A percentile compares a stretch with the other conserved stretches of the same genome.
Conservation (phyloP, 2,888 invertebrate species). For the Athripsodes cinereus region DNA sequence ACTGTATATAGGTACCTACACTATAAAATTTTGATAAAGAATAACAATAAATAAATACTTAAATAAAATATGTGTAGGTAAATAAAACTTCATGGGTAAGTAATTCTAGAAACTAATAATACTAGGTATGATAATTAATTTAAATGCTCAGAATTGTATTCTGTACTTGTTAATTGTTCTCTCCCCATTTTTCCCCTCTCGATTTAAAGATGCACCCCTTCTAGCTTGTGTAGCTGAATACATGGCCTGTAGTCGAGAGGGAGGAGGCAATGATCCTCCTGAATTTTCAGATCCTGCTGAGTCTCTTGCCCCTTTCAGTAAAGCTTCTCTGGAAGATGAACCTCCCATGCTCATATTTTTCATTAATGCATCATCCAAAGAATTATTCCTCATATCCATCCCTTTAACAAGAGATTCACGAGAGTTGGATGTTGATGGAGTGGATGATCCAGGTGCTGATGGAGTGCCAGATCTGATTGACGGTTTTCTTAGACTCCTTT, state of each 20-base stretch:
- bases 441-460: slow-evolving; percentile 47
- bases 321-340: slow-evolving; percentile 24
- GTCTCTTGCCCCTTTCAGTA: slow-evolving; percentile 35
- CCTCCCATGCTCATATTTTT: slow-evolving; percentile 27
- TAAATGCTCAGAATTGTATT: slow-evolving; percentile 59
- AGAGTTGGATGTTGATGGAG: slow-evolving; percentile 48
- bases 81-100: too few species aligned
- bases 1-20: too few species aligned
- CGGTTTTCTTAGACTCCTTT: slow-evolving; percentile 35
- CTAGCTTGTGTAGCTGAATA: slow-evolving; percentile 45
- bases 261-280: slow-evolving; percentile 54
- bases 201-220: slow-evolving; percentile 53
- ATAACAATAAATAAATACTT: too few species aligned
- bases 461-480: slow-evolving; percentile 33
- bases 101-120: too few species aligned
- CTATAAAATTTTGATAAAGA: too few species aligned
- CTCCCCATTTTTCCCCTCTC: slow-evolving; percentile 44
- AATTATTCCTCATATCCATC: slow-evolving; percentile 33
- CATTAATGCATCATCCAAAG: slow-evolving; percentile 28
- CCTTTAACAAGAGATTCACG: slow-evolving; percentile 39
- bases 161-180: slow-evolving; percentile 63
- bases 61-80: too few species aligned
- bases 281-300: slow-evolving; percentile 46
- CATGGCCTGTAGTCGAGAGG: slow-evolving; percentile 57
- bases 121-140: too few species aligned